Percentiles rank a stretch among this genome's conserved stretches.
Conservation (phyloP, 2,888 invertebrate species). For the Ophion costatus region DNA sequence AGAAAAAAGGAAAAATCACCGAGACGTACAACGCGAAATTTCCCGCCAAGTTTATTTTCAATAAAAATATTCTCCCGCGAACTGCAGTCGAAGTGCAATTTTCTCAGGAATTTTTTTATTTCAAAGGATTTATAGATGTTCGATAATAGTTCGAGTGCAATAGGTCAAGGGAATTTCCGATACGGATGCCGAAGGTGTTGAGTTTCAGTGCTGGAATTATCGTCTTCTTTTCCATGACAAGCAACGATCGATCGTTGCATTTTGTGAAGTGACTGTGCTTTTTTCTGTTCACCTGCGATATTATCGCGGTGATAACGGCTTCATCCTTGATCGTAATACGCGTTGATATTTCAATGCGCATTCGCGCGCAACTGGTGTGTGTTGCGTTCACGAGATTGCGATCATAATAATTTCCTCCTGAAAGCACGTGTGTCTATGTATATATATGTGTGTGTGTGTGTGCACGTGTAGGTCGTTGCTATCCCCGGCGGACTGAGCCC, state of each 20-base stretch:
- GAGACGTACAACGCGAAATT: background rate
- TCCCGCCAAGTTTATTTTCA: background rate
- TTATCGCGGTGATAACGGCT: slow-evolving; percentile 50
- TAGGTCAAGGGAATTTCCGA: background rate
- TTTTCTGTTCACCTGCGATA: slow-evolving; percentile 34
- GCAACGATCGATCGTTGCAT: slow-evolving; percentile 18
- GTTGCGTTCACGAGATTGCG: slow-evolving; percentile 65
- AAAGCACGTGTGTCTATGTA: slow-evolving; percentile 21
- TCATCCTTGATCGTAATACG: slow-evolving; percentile 50
- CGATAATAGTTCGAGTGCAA: slow-evolving; percentile 32
- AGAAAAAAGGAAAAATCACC: too few species aligned
- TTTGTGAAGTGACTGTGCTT: slow-evolving; percentile 71
- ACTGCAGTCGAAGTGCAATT: background rate
- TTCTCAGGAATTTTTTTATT: background rate
- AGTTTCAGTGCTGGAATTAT: background rate
- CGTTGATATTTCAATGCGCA: slow-evolving; percentile 59
- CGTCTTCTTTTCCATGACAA: slow-evolving; percentile 8
- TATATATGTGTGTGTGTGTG: slow-evolving; percentile 14
- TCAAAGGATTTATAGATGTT: background rate
- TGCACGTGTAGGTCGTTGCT: slow-evolving; percentile 48
- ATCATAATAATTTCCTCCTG: slow-evolving; percentile 48
- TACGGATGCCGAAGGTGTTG: background rate
- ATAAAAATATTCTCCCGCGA: background rate
- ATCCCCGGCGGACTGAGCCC: slow-evolving; percentile 59
- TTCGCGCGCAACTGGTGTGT: slow-evolving; percentile 75